Percentiles rank a stretch among this genome's conserved stretches.
Evolutionary conservation across 1,140 invertebrate genomes (phyloP).

Genomic region (Drosophila neocordata): DNA sequence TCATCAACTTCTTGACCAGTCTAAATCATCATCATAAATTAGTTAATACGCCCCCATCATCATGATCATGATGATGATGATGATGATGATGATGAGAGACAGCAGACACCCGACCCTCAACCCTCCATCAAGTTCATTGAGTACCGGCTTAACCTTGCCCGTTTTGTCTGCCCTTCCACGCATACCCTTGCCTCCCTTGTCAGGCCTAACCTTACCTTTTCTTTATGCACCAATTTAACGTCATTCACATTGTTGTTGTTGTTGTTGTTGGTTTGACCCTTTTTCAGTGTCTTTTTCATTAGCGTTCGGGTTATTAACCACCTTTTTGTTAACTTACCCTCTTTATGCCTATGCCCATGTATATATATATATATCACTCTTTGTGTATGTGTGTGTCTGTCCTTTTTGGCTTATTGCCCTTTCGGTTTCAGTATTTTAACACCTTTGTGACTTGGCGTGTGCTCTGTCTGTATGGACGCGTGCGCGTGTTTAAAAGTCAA

Average conservation of each 20-base stretch:
- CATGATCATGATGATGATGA: slow-evolving; percentile 13
- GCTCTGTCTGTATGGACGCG: slow-evolving; percentile 52
- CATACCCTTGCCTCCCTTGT: slow-evolving; percentile 3
- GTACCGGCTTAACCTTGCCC: not conserved
- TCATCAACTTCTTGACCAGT: slow-evolving; percentile 47
- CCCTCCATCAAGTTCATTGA: slow-evolving; percentile 39
- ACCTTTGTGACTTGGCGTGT: slow-evolving; percentile 66
- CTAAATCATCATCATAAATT: slow-evolving; percentile 52
- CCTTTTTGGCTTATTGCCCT: slow-evolving; percentile 56
- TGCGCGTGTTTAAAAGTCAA: slow-evolving; percentile 52
- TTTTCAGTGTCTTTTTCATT: slow-evolving; percentile 69
- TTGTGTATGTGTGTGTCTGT: slow-evolving; percentile 16
- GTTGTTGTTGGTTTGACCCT: slow-evolving; percentile 19
- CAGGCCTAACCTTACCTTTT: slow-evolving; percentile 14
- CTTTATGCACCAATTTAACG: slow-evolving; percentile 40
- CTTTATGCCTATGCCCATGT: slow-evolving; percentile 16
- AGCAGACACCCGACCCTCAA: slow-evolving; percentile 38
- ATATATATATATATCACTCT: not conserved
- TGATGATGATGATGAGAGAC: slow-evolving; percentile 10
- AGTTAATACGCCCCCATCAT: slow-evolving; percentile 37
- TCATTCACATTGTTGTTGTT: slow-evolving; percentile 38
- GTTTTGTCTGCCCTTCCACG: slow-evolving; percentile 6
- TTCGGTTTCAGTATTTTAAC: slow-evolving; percentile 58
- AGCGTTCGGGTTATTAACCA: slow-evolving; percentile 76
- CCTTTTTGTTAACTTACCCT: slow-evolving; percentile 47